Evolutionary conservation across 2,888 invertebrate species (phyloP).

Genomic region (Pseudoips prasinana): DNA sequence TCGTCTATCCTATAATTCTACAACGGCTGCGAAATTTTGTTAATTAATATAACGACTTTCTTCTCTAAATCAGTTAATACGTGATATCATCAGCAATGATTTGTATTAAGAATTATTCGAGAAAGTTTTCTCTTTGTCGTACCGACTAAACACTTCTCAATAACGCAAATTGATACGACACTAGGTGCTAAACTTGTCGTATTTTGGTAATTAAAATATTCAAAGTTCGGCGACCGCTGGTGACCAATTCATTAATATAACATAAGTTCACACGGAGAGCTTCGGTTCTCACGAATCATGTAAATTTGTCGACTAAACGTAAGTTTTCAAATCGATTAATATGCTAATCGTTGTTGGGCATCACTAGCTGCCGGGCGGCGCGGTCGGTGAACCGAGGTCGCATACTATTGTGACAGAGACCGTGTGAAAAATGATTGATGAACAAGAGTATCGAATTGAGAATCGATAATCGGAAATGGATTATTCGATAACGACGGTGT

Average conservation of each 20-base stretch:
- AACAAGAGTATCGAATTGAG: slow-evolving; percentile 36
- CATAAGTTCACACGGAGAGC: slow-evolving; percentile 77
- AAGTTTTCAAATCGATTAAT: slow-evolving; percentile 81
- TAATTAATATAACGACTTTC: background rate
- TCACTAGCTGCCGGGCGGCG: slow-evolving; percentile 74
- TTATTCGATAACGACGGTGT: slow-evolving; percentile 33
- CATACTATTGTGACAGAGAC: slow-evolving; percentile 86
- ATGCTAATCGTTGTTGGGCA: slow-evolving; percentile 75
- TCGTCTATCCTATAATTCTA: background rate
- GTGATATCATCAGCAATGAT: background rate
- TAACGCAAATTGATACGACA: slow-evolving; percentile 27
- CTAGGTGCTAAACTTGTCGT: slow-evolving; percentile 40
- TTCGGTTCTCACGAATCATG: slow-evolving; percentile 80
- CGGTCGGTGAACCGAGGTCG: slow-evolving; percentile 75
- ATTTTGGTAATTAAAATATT: slow-evolving; percentile 62
- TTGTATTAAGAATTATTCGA: background rate
- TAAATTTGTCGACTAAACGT: slow-evolving; percentile 80
- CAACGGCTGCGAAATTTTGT: background rate
- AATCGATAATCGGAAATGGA: slow-evolving; percentile 45
- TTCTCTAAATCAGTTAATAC: background rate
- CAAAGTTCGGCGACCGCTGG: slow-evolving; percentile 67
- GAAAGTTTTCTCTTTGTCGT: background rate
- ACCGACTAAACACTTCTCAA: slow-evolving; percentile 15
- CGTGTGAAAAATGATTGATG: slow-evolving; percentile 90
- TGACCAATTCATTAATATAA: slow-evolving; percentile 81